Conservation (phyloP, 2,113 vertebrate species). For the Cebus imitator region DNA sequence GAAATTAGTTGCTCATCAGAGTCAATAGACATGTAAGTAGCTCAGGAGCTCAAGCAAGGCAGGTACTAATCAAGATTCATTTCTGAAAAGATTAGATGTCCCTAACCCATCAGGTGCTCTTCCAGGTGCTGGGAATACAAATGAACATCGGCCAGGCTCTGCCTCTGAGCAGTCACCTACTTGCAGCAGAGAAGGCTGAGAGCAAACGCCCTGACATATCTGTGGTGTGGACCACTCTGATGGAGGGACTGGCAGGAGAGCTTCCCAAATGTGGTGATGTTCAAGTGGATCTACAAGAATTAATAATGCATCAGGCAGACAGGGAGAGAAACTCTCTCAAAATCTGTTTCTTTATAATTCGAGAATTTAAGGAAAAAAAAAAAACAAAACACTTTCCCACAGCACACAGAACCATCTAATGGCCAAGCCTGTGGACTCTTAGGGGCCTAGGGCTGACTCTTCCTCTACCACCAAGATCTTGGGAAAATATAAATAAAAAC, state of each 20-base stretch:
- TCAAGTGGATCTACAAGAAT: too few species aligned
- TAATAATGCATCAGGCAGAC: background rate
- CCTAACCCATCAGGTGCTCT: background rate
- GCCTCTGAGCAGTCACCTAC: background rate
- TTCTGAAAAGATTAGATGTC: background rate
- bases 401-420: background rate
- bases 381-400: background rate
- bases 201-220: fast-evolving
- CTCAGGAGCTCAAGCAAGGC: background rate
- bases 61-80: background rate
- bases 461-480: background rate
- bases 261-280: background rate
- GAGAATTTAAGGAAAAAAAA: background rate
- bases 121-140: too few species aligned
- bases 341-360: background rate
- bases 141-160: background rate
- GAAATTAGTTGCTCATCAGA: background rate
- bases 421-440: background rate
- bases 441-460: background rate
- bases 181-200: background rate
- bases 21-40: fast-evolving
- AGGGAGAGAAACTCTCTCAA: background rate
- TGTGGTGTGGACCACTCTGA: fast-evolving
- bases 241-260: background rate
- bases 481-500: background rate